These are phyloP conservation scores for Tachina grossa DNA, from an alignment of 2,888 invertebrate species.

Conservation along the genomic window DNA sequence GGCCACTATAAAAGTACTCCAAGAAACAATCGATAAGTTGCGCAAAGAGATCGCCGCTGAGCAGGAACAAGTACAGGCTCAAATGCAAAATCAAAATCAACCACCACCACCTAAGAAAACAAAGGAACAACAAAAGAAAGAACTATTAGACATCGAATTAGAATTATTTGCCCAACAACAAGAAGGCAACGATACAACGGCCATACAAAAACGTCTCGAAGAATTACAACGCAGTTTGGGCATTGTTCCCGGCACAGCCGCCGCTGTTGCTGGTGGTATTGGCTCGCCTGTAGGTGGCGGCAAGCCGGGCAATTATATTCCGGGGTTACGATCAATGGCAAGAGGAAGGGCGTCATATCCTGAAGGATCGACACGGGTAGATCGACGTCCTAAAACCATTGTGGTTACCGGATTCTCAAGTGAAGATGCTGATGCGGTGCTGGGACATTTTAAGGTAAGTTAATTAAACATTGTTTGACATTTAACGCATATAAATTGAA, in stretches of 20 bases:
- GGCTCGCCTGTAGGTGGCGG: constrained; percentile 63
- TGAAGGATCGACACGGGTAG: constrained; percentile 85
- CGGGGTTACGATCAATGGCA: constrained; percentile 72
- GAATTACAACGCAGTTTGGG: constrained; percentile 85
- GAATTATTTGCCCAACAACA: constrained; percentile 95
- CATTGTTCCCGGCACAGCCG: constrained; percentile 71
- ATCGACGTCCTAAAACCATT: constrained; percentile 93
- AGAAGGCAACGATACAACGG: constrained; percentile 92
- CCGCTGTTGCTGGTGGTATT: constrained; percentile 61
- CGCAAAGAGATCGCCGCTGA: constrained; percentile 82
- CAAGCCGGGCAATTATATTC: constrained; percentile 71
- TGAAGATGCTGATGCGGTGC: constrained; percentile 91
- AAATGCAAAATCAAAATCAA: constrained; percentile 80
- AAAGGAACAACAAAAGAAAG: constrained; percentile 92
- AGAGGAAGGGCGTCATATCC: constrained; percentile 79
- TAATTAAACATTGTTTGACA: background rate
- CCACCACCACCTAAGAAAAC: constrained; percentile 84
- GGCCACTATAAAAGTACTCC: constrained; percentile 91
- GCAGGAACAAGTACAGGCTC: constrained; percentile 82
- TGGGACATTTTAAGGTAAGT: constrained; percentile 92
- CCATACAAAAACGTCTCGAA: constrained; percentile 89
- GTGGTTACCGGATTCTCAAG: constrained; percentile 93
- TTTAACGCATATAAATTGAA: too few species aligned
- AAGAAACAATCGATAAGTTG: constrained; percentile 89
- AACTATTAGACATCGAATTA: constrained; percentile 94